phyloP scores from a whole-genome alignment of 2,113 vertebrate species.

The Heterochromis multidens region DNA sequence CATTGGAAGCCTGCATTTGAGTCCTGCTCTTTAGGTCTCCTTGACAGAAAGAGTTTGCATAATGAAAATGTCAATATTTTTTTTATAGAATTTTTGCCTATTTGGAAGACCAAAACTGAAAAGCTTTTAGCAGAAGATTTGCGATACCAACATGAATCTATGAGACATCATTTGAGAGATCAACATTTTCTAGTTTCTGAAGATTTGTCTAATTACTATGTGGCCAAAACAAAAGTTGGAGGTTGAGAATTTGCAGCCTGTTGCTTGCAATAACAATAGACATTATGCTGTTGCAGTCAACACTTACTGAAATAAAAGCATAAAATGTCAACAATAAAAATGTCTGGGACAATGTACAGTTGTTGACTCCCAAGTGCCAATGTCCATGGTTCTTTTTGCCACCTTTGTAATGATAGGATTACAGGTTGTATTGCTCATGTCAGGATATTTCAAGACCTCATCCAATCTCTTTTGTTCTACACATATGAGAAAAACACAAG shows the following conservation, averaged over 20 bases:
- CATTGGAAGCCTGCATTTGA: no score
- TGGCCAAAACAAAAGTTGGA: neutral
- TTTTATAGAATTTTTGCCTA: fast-evolving
- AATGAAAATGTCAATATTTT: neutral
- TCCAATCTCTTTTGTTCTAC: neutral
- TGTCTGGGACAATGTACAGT: neutral
- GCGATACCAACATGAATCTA: no score
- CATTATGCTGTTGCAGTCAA: neutral
- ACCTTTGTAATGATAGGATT: neutral
- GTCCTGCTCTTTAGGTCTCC: no score
- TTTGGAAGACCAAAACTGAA: neutral
- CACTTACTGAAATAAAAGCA: neutral
- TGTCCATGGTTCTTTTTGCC: neutral
- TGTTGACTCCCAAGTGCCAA: neutral
- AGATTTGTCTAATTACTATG: neutral
- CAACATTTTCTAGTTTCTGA: neutral
- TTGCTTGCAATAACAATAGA: neutral
- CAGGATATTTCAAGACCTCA: neutral
- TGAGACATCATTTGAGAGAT: neutral
- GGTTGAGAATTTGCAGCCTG: neutral
- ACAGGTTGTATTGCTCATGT: fast-evolving
- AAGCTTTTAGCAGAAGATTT: neutral
- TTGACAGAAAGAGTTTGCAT: neutral
- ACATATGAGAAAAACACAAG: neutral
- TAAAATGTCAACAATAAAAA: neutral